Evolutionary conservation across 2,888 invertebrate species (phyloP), one percentile per base, ranked within the genome.

Genomic region (Melinaea marsaeus): DNA sequence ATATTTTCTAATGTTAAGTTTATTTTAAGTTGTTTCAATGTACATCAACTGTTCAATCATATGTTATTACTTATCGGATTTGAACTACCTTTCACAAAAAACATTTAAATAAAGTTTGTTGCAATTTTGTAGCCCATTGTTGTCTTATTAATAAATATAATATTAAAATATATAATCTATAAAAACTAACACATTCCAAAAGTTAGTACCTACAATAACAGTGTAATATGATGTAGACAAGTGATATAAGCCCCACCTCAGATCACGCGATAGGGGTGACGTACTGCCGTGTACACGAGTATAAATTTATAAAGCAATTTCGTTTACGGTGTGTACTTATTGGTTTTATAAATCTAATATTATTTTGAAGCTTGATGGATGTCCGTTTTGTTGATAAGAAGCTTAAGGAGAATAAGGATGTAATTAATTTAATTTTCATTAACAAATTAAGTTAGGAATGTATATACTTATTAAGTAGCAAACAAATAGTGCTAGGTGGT

Each of bases 191-290:
- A 51, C 32, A n/a, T 51, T 51, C 51, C 32, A 22, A 51, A 13
- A 51, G 32, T 22, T 32, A 48, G 37, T 37, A 51, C 51, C 22
- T 51, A 32, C 82, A 80, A 82, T 80, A 82, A 80, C 77, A 75
- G 71, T 73, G 79, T 83, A 83, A 80, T 81, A 75, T 79, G 77
- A 79, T 79, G 83, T 83, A 81, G 80, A 84, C 80, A 83, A 82
- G 83, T 79, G 76, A 81, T 81, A 76, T 73, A 74, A 79, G 72
- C 75, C 79, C 80, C 80, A 76, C 76, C 79, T 76, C 73, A 70
- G 67, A 72, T 69, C 77, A 78, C 80, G 82, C 84, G 76, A 79
- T 70, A 76, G 74, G 75, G 74, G 75, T 75, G 73, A 73, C 71
- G 69, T 81, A 81, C 77, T 69, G 66, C 45, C 64, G 70, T 68